Evolutionary conservation across 2,888 invertebrate species (phyloP).

Genomic region (Drosophila diplacantha): DNA sequence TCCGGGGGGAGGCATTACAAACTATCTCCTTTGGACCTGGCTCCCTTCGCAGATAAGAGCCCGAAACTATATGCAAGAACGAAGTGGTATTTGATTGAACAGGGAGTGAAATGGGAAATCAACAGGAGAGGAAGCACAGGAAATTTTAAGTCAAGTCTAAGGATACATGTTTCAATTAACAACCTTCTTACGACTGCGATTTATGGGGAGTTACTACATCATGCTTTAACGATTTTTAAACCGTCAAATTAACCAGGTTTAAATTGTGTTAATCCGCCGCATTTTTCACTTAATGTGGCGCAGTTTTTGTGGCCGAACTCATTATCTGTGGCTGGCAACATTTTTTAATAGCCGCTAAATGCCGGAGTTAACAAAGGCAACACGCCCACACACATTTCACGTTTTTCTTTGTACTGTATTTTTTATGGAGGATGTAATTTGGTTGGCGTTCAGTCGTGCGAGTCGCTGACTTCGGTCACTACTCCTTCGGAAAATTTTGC

Average conservation of each 20-base stretch:
- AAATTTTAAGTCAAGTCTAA: not conserved
- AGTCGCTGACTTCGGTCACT: constrained; percentile 32
- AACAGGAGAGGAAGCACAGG: not conserved
- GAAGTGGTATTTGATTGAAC: constrained; percentile 4
- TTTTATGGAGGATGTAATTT: constrained; percentile 53
- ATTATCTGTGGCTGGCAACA: constrained; percentile 28
- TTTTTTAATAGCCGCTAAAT: constrained; percentile 32
- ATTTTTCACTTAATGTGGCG: constrained; percentile 18
- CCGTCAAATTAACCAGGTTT: not conserved
- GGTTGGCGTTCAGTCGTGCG: constrained; percentile 43
- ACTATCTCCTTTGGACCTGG: not conserved
- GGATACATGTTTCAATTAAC: not conserved
- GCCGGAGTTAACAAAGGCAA: constrained; percentile 20
- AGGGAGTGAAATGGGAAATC: not conserved
- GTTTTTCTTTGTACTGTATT: constrained; percentile 14
- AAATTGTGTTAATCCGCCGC: constrained; percentile 4
- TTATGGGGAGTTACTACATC: not conserved
- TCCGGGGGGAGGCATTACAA: constrained; percentile 17
- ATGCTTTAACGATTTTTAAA: constrained; percentile 2
- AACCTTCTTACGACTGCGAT: not conserved
- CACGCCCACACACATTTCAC: constrained; percentile 13
- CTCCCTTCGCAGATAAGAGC: constrained; percentile 3
- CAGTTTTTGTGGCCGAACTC: constrained; percentile 13
- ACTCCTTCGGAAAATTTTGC: constrained; percentile 39
- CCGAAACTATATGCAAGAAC: not conserved